phyloP scores from a whole-genome alignment of 2,888 invertebrate species.

The Mimas tiliae region DNA sequence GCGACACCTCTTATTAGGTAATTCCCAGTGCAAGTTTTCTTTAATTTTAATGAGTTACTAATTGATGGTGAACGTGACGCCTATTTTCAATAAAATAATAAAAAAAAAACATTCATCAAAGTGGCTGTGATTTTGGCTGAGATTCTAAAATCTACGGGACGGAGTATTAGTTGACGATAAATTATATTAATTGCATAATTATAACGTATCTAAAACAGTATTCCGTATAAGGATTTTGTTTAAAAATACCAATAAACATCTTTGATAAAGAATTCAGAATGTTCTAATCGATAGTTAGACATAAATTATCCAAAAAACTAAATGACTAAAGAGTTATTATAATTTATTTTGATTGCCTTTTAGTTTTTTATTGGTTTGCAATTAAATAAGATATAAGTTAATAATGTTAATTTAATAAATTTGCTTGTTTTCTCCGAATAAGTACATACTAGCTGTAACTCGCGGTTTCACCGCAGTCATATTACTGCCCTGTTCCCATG shows the following conservation, averaged over 20 bases:
- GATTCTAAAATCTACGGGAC: no score
- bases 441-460: no score
- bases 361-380: not conserved
- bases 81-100: not conserved
- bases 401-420: no score
- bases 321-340: not conserved
- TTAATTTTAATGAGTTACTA: not conserved
- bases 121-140: no score
- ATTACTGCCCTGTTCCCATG: no score
- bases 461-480: no score
- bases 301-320: not conserved
- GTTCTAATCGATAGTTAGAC: not conserved
- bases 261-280: not conserved
- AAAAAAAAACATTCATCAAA: no score
- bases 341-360: not conserved
- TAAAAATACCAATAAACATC: not conserved
- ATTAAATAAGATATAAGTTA: no score
- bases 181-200: not conserved
- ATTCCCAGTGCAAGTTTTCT: slow-evolving; percentile 21
- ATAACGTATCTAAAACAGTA: not conserved
- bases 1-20: slow-evolving; percentile 1
- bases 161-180: not conserved
- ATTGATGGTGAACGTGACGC: not conserved
- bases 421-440: no score
- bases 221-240: not conserved